These are phyloP conservation scores for Megaceryle maxima DNA, from an alignment of 2,113 vertebrate genomes.

Conservation along the genomic window DNA sequence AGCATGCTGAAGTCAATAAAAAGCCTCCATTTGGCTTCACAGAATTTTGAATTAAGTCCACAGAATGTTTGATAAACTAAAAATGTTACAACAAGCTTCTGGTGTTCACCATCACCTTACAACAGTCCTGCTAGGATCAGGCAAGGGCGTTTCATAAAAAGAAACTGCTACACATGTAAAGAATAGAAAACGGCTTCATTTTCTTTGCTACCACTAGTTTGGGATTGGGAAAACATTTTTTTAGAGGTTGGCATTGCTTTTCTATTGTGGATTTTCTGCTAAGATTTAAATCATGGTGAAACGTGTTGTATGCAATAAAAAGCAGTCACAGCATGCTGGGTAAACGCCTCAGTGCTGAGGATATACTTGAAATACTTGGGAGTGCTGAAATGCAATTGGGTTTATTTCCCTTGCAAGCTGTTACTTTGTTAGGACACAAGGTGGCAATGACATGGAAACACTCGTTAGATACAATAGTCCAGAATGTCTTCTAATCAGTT, in stretches of 20 bases:
- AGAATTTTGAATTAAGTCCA: background rate
- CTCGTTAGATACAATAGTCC: background rate
- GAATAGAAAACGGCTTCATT: background rate
- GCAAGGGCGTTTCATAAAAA: background rate
- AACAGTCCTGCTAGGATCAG: background rate
- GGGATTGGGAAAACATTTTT: background rate
- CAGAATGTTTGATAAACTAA: slow-evolving; percentile 13
- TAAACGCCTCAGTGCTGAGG: background rate
- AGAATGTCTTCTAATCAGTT: background rate
- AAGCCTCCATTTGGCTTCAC: background rate
- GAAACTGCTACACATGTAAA: background rate
- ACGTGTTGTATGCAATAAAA: background rate
- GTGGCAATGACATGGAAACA: background rate
- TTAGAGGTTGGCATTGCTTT: background rate
- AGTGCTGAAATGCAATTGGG: background rate
- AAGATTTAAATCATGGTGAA: background rate
- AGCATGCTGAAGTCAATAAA: background rate
- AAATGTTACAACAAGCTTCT: background rate
- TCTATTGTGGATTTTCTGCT: background rate
- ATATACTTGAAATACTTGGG: background rate
- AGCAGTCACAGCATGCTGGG: background rate
- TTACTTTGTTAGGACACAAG: background rate
- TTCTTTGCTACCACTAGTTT: background rate
- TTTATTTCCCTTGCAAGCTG: background rate
- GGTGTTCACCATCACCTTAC: background rate